These are phyloP conservation scores for Dendrocincla fuliginosa DNA, from an alignment of 2,797 vertebrate species.

Conservation along the genomic window DNA sequence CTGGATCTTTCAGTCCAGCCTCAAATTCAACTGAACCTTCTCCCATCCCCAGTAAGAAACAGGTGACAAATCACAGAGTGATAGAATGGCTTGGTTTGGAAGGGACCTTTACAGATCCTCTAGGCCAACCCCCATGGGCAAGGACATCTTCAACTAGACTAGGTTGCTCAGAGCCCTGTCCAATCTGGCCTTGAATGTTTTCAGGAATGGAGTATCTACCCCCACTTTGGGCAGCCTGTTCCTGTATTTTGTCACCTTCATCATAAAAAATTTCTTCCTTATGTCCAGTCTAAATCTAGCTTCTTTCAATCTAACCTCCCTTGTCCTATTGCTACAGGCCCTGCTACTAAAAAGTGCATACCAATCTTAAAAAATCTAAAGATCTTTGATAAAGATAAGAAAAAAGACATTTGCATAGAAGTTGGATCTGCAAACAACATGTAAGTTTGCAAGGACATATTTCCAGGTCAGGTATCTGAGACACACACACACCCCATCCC, in stretches of 20 bases:
- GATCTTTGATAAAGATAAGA: neutral
- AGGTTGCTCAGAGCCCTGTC: neutral
- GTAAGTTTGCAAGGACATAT: neutral
- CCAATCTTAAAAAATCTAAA: neutral
- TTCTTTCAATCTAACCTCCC: neutral
- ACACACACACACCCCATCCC: rapidly evolving
- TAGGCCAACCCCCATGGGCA: neutral
- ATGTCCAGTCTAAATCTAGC: neutral
- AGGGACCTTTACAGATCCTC: neutral
- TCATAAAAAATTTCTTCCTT: neutral
- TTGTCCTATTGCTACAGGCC: neutral
- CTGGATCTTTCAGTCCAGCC: neutral
- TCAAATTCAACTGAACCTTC: neutral
- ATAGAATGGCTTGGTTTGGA: neutral
- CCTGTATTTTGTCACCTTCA: neutral
- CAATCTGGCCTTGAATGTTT: neutral
- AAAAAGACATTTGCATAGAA: neutral
- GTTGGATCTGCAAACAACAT: neutral
- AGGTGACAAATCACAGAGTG: neutral
- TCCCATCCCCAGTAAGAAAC: neutral
- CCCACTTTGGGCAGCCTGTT: neutral
- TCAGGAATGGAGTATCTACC: neutral
- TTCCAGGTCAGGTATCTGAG: neutral
- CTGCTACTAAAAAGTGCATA: neutral
- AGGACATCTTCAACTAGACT: neutral